Evolutionary conservation across 2,797 vertebrate species (phyloP).

Genomic region (Malacoraja senta): DNA sequence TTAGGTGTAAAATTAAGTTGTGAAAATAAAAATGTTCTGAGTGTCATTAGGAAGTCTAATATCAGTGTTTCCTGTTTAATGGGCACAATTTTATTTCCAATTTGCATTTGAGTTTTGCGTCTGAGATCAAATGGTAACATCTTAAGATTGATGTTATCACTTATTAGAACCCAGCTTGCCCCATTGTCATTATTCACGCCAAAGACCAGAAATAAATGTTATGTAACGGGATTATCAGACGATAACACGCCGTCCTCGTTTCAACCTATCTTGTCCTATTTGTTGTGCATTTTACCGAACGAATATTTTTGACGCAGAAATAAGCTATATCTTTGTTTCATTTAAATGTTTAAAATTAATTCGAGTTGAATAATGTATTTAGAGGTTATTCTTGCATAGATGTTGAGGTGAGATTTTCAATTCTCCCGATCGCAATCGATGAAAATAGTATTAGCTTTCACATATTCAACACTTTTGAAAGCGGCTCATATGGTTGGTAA

Average conservation of each 20-base stretch:
- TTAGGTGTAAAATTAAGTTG: not conserved
- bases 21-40: not conserved
- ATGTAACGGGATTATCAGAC: not conserved
- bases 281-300: not conserved
- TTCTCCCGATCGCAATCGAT: not conserved
- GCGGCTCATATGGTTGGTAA: constrained; percentile 16
- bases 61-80: not conserved
- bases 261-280: not conserved
- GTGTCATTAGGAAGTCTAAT: not conserved
- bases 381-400: constrained; percentile 12
- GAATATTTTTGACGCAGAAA: not conserved
- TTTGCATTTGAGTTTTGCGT: not conserved
- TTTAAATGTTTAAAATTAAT: not conserved
- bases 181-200: not conserved
- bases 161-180: constrained; percentile 5
- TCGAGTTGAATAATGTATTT: not conserved
- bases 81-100: not conserved
- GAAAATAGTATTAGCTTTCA: not conserved
- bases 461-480: constrained; percentile 18
- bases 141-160: constrained; percentile 7
- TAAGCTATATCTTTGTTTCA: not conserved
- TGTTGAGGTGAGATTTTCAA: not conserved
- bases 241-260: not conserved
- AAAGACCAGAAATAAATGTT: not conserved
- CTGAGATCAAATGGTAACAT: constrained; percentile 17